Base-by-base conservation (phyloP, 2,797 vertebrate genomes). In the Poecilia velifera region DNA sequence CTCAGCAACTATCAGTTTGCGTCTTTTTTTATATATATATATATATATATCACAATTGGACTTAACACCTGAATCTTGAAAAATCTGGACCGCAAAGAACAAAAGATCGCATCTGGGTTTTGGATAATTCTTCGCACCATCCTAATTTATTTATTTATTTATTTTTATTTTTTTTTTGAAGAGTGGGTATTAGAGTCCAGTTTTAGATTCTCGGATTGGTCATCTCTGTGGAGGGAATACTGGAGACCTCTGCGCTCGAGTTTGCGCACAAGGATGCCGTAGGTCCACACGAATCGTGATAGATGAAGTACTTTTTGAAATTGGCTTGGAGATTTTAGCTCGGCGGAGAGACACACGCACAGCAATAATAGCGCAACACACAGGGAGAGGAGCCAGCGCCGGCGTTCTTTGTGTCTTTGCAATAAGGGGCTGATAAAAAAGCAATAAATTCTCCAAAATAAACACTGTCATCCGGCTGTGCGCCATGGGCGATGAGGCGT, bases 401-500 rank as follows among this genome's bases (percentile, higher is more conserved):
- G 88, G 82, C 47, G 91, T 86, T 87, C 86, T 89, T 90, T 86
- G 87, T 83, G 84, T 87, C 84, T 92, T 90, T 90, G 94, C 94
- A 95, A 95, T 94, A 95, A 94, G 90, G 85, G 91, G 89, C 82
- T 86, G 78, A 90, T 88, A 89, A 90, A 91, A 91, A 94, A 95
- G 94, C 95, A 95, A 96, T 95, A 95, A 91, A 92, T 90, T 86
- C 79, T 85, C 51, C 81, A 84, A 84, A 91, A 94, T 85, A 93
- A 94, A 93, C 86, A 90, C 80, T 84, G 84, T 79, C 76, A 90
- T 90, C 89, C 77, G 85, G 68, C 41, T 64, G 85, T 92, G 93
- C 92, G 94, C 93, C 71, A 96, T 96, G 95, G 90, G 88, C 88
- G 92, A 93, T 86, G 91, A 91, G 89, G 88, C 90, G 87, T 90